Percentiles rank a stretch among this genome's conserved stretches.
Evolutionary conservation across 2,888 invertebrate species (phyloP).

Genomic region (Enchytraeus crypticus): DNA sequence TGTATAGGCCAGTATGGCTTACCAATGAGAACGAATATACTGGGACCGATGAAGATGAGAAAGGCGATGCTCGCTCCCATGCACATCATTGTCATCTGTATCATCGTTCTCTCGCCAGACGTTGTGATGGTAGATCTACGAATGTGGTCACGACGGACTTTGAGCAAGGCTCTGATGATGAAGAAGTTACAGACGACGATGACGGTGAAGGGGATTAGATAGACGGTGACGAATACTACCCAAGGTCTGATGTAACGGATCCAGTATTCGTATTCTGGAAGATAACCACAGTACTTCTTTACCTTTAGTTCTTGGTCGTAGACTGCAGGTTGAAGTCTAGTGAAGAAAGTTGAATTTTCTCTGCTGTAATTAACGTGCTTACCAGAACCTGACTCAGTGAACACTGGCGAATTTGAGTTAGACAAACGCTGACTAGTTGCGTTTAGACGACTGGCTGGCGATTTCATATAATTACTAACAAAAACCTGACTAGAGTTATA

Average conservation of each 20-base stretch:
- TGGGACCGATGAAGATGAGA: conserved; percentile 28
- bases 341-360: not conserved
- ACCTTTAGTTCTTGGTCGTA: too few relatives aligned
- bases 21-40: conserved; percentile 26
- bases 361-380: not conserved
- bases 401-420: too few relatives aligned
- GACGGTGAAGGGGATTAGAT: conserved; percentile 22
- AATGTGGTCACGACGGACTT: conserved; percentile 2
- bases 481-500: not conserved
- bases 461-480: not conserved
- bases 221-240: conserved; percentile 25
- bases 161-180: conserved; percentile 24
- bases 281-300: not conserved
- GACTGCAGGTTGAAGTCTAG: too few relatives aligned
- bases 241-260: conserved; percentile 26
- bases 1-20: conserved; percentile 24
- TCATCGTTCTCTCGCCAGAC: conserved; percentile 13
- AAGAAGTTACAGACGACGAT: conserved; percentile 27
- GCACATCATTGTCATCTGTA: conserved; percentile 27
- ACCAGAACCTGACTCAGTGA: not conserved
- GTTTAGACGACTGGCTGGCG: too few relatives aligned
- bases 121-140: not conserved
- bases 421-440: too few relatives aligned
- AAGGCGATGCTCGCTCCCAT: conserved; percentile 28
- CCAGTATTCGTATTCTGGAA: conserved; percentile 17